Evolutionary conservation across 2,113 vertebrate species (phyloP), one percentile per base, ranked within the genome.

Genomic region (Actenoides hombroni): DNA sequence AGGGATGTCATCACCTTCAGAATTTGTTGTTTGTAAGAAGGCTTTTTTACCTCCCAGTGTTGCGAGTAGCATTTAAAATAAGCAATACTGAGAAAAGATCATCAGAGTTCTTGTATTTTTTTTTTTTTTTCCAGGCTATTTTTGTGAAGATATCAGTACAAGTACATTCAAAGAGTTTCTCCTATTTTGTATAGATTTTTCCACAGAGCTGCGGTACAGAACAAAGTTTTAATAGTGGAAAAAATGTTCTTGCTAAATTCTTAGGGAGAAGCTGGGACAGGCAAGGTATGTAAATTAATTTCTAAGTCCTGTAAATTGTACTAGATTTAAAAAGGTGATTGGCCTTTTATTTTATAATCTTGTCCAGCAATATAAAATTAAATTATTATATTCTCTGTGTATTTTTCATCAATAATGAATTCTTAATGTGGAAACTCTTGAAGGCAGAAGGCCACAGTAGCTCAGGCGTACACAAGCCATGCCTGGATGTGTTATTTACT

Each of bases 31-130:
- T 92, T 94, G 73, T 90, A 83, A 73, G 92, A 94, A 94, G 0
- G 40, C 54, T 92, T 96, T 95, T 95, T 89, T 97, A 94, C 92
- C 88, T 96, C 77, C 61, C 69, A 2, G 81, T 61, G 60, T 85
- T 89, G 91, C 53, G 48, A 91, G 88, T 53, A 94, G 91, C 88
- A 93, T 92, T 93, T 95, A 87, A 95, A 96, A 94, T 89, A 84
- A 86, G 94, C 61, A 73, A 85, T 94, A 83, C 96, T 97, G 93
- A 91, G 93, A 96, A 96, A 96, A 97, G 96, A 96, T 95, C 94
- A 97, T 95, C 93, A 91, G 80, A 83, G 51, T 84, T 90, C 49
- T 60, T 79, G 35, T 76, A 12, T 79, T 96, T 94, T 96, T 96
- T 49, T 51, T 51, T 51, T 51, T 51, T 48, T 42, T 42, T 15